phyloP scores from a whole-genome alignment of 2,888 invertebrate species.

The Drosophila lacicola region DNA sequence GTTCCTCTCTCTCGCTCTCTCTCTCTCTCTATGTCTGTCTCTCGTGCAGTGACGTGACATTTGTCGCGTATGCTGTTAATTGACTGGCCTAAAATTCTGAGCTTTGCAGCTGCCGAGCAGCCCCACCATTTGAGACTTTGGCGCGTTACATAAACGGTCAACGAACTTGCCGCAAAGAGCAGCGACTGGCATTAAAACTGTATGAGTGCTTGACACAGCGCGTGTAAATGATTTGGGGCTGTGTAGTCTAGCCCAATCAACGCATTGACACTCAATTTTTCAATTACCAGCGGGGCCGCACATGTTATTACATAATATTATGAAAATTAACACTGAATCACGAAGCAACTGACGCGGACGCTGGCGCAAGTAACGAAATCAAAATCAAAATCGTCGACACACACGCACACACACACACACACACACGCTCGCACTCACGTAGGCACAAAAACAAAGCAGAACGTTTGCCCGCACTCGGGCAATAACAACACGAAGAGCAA shows the following conservation, averaged over 20 bases:
- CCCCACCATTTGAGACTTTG: constrained; percentile 48
- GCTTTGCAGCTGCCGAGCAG: constrained; percentile 50
- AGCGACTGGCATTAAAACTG: constrained; percentile 14
- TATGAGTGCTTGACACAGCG: constrained; percentile 2
- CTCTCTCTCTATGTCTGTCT: constrained; percentile 1
- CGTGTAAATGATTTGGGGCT: constrained; percentile 1
- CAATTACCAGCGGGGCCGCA: constrained; percentile 46
- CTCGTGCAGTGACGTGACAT: constrained; percentile 56
- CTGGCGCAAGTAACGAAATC: constrained; percentile 73
- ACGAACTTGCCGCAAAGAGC: constrained; percentile 45
- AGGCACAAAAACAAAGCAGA: constrained; percentile 38
- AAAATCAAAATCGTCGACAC: constrained; percentile 65
- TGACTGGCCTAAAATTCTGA: constrained; percentile 61
- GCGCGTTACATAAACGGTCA: constrained; percentile 64
- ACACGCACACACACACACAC: constrained; percentile 25
- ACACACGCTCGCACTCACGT: background rate
- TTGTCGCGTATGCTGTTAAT: constrained; percentile 61
- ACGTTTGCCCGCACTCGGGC: constrained; percentile 15
- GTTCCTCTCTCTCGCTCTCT: background rate
- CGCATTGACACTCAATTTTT: constrained; percentile 11
- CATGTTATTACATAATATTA: constrained; percentile 80
- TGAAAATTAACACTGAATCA: constrained; percentile 82
- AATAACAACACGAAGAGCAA: constrained; percentile 24
- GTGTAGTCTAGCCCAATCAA: background rate
- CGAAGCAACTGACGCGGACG: constrained; percentile 59